Evolutionary conservation across 2,888 invertebrate species (phyloP), one percentile per base, ranked within the genome.

Genomic region (Cataglyphis altisquamis): DNA sequence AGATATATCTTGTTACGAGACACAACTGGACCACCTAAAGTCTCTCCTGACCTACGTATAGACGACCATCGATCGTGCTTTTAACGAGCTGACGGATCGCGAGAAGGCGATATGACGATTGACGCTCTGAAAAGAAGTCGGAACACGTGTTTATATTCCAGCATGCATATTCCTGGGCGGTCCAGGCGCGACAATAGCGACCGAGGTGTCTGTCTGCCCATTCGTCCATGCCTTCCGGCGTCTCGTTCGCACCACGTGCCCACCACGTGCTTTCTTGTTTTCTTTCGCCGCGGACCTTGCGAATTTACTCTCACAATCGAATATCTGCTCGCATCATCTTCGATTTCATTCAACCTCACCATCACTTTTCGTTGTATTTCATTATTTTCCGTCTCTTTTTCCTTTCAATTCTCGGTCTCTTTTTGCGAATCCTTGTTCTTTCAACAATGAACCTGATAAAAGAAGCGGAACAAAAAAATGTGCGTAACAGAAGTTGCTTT

Each of bases 241-340:
- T 21, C 0, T n/a, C 41, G 45, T 18, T 57, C 15, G 5, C 45
- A 39, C 88, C 92, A 92, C 91, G 89, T 92, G 92, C 78, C 84
- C 29, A 82, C 83, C 92, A 92, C 85, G 90, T 92, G 92, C 68
- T 41, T 6, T 8, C 48, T 41, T 41, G 15, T 39, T 66, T 21
- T 32, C 3, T 55, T 25, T 62, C 52, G 41, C 41, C 32, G 8
- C 32, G 29, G 70, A 41, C 68, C 52, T 70, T 70, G 39, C 81
- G 55, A 70, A 68, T 68, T 70, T 0, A 12, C 5, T 32, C 8
- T 9, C 3, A 68, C n/a, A 2, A 39, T 55, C 36, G 29, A 21
- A 1, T 39, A 25, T 55, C 25, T 12, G 10, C 5, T 10, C 9
- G 4, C 32, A 48, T 1, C 15, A 70, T 70, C 15, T 29, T 29